Percentiles rank a stretch among this genome's conserved stretches.
Evolutionary conservation across 2,888 invertebrate genomes (phyloP).

Genomic region (Alviniconcha strummeri): DNA sequence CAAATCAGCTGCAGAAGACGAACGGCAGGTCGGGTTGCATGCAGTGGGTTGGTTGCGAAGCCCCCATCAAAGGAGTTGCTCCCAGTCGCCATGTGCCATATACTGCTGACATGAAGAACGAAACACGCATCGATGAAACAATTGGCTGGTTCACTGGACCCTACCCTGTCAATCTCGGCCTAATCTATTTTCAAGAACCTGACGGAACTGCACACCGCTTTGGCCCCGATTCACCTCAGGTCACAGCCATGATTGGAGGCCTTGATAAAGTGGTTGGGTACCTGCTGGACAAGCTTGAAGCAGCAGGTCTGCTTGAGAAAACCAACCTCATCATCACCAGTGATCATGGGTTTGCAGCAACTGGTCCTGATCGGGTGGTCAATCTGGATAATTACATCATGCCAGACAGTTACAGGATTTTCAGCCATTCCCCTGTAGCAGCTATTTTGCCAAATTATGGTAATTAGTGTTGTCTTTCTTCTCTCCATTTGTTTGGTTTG

Average conservation of each 20-base stretch:
- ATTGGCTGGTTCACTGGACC: slow-evolving; percentile 66
- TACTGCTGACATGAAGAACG: slow-evolving; percentile 57
- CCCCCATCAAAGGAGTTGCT: slow-evolving; percentile 62
- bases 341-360: slow-evolving; percentile 83
- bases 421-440: slow-evolving; percentile 78
- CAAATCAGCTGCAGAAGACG: slow-evolving; percentile 77
- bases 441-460: slow-evolving; percentile 78
- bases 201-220: slow-evolving; percentile 79
- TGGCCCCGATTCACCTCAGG: slow-evolving; percentile 73
- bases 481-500: not conserved
- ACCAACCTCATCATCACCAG: slow-evolving; percentile 82
- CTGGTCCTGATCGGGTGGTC: slow-evolving; percentile 66
- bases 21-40: slow-evolving; percentile 79
- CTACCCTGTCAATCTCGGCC: slow-evolving; percentile 81
- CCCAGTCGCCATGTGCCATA: slow-evolving; percentile 52
- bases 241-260: slow-evolving; percentile 77
- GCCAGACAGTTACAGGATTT: slow-evolving; percentile 58
- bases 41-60: slow-evolving; percentile 83
- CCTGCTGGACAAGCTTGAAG: slow-evolving; percentile 76
- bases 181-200: slow-evolving; percentile 83
- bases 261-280: slow-evolving; percentile 74
- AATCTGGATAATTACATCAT: slow-evolving; percentile 57
- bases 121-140: slow-evolving; percentile 58
- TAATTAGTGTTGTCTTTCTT: slow-evolving; percentile 32
- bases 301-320: slow-evolving; percentile 75